These are phyloP conservation scores for Haliclona indistincta DNA, from an alignment of 37 sponge, comb jelly and placozoan genomes.

Conservation along the genomic window DNA sequence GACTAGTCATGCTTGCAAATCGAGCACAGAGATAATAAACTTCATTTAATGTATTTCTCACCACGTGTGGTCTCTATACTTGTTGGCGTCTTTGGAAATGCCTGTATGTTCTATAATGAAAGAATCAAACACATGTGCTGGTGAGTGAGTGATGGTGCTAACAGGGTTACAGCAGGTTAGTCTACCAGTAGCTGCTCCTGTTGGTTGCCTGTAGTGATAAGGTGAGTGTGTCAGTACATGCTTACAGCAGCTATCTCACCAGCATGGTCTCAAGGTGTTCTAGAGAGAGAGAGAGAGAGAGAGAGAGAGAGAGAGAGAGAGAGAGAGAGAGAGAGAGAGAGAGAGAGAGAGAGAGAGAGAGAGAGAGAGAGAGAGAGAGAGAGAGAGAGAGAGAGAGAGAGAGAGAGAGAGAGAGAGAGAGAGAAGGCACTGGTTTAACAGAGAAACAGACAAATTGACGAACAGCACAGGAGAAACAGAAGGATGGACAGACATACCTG, in stretches of 20 bases:
- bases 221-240: background rate
- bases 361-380: too few species aligned
- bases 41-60: background rate
- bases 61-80: background rate
- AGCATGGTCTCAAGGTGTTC: conserved; percentile 48
- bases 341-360: too few species aligned
- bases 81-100: conserved; percentile 53
- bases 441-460: too few species aligned
- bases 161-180: conserved; percentile 65
- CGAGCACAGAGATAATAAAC: too few species aligned
- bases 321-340: background rate
- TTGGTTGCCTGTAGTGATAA: conserved; percentile 47
- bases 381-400: too few species aligned
- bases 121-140: background rate
- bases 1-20: too few species aligned
- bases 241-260: conserved; percentile 21
- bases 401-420: too few species aligned
- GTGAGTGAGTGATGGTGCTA: background rate
- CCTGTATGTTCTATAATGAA: conserved; percentile 68
- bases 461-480: too few species aligned
- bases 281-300: background rate
- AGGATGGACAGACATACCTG: conserved; percentile 19
- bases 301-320: background rate
- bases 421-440: too few species aligned
- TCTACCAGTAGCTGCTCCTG: conserved; percentile 68